Base-by-base conservation (phyloP, 2,797 vertebrate genomes). In the Cirrhinus molitorella region DNA sequence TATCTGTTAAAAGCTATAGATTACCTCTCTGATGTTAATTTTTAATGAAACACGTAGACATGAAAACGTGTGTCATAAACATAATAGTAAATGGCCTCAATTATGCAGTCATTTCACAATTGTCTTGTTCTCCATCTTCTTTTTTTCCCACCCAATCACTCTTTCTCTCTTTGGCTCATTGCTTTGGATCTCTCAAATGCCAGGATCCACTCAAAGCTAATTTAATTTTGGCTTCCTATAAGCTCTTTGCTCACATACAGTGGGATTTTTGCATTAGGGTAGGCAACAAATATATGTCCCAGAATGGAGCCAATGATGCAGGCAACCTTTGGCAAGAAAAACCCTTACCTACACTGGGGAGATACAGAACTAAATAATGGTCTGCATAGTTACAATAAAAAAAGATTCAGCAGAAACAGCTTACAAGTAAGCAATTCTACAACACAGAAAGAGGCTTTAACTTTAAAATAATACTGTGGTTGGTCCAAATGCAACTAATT, bases 131-230 rank as follows among this genome's bases (percentile, higher is more conserved):
- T 70, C 31, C 8, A 13, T 34, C 47, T 81, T 51, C 16, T 31
- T 51, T 31, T 70, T 59, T 1, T 34, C 9, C 16, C 21, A 2
- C 49, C 68, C 49, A 75, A 2, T 65, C 23, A 43, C 55, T 73
- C 14, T 51, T 25, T 63, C 51, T 25, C 53, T 23, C 10, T 65
- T 19, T 76, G 14, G 75, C 65, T 83, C 19, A 21, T 45, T 74
- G 74, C 78, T 82, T 88, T 83, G 88, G 79, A 87, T 75, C 25
- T 77, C 14, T 65, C 57, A 55, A 16, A 65, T 86, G 80, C 85
- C 85, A 85, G 83, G 67, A 88, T 85, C 85, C 85, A 88, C 85
- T 88, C 77, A 81, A 86, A 80, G 71, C 43, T 86, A 88, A 88
- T 88, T 86, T 85, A 72, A 88, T 88, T 86, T 80, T 80, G 76